Conservation (phyloP, 2,113 vertebrate species). For the Psittacara wagleri region DNA sequence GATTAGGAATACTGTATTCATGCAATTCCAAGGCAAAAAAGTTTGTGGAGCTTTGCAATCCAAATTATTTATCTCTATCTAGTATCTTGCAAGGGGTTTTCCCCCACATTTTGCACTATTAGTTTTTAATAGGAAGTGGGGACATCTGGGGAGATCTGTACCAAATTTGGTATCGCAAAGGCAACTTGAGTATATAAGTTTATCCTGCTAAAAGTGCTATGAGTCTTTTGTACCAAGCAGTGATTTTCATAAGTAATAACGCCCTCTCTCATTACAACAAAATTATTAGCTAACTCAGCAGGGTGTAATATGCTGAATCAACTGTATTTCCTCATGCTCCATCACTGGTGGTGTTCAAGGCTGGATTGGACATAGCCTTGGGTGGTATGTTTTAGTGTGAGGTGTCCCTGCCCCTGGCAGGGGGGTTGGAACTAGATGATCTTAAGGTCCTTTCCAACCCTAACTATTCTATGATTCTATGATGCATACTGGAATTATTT, state of each 20-base stretch:
- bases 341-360: no score
- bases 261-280: background rate
- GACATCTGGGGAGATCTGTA: background rate
- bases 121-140: background rate
- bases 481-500: background rate
- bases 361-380: no score
- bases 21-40: background rate
- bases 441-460: no score
- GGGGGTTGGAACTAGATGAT: no score
- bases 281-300: background rate
- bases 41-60: background rate
- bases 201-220: background rate
- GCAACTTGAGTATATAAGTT: background rate
- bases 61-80: background rate
- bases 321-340: background rate
- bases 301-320: background rate
- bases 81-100: fast-evolving
- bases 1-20: background rate
- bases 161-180: background rate
- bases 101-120: background rate
- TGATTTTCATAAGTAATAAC: background rate
- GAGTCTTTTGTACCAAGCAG: background rate
- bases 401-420: no score
- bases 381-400: no score
- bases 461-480: no score